These are phyloP conservation scores for Xanthia togata DNA, from an alignment of 2,888 invertebrate genomes.

Conservation along the genomic window DNA sequence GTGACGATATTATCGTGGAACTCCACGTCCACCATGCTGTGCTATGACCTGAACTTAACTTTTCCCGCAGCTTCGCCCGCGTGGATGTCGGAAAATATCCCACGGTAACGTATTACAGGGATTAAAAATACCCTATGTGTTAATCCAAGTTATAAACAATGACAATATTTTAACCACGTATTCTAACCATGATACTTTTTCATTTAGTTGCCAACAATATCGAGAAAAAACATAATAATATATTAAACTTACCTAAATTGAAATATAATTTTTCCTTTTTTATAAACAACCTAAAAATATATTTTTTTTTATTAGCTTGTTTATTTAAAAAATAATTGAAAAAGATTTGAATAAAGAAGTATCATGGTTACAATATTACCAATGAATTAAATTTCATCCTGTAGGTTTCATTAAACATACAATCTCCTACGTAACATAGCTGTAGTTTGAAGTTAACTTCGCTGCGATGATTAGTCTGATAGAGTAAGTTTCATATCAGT, in stretches of 20 bases:
- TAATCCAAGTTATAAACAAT: not conserved
- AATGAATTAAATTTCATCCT: too few relatives aligned
- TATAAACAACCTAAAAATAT: too few relatives aligned
- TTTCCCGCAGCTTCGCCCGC: not conserved
- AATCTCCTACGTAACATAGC: slow-evolving; percentile 1
- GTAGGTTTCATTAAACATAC: not conserved
- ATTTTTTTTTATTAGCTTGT: too few relatives aligned
- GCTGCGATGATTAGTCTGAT: slow-evolving; percentile 32
- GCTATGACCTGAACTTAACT: not conserved
- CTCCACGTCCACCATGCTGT: not conserved
- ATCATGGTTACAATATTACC: too few relatives aligned
- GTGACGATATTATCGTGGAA: not conserved
- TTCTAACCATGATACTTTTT: too few relatives aligned
- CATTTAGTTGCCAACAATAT: too few relatives aligned
- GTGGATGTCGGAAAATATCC: not conserved
- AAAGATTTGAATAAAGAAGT: too few relatives aligned
- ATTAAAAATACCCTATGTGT: not conserved
- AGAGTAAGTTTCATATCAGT: slow-evolving; percentile 35
- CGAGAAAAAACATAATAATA: too few relatives aligned
- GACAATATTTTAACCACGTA: too few relatives aligned
- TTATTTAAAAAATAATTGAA: too few relatives aligned
- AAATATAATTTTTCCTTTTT: too few relatives aligned
- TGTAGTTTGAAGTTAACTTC: slow-evolving; percentile 14
- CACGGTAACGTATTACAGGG: not conserved
- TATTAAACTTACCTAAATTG: too few relatives aligned